Evolutionary conservation across 30 jellyfish, hydroid and myxozoan species (phyloP).

Genomic region (Aurelia coerulea): DNA sequence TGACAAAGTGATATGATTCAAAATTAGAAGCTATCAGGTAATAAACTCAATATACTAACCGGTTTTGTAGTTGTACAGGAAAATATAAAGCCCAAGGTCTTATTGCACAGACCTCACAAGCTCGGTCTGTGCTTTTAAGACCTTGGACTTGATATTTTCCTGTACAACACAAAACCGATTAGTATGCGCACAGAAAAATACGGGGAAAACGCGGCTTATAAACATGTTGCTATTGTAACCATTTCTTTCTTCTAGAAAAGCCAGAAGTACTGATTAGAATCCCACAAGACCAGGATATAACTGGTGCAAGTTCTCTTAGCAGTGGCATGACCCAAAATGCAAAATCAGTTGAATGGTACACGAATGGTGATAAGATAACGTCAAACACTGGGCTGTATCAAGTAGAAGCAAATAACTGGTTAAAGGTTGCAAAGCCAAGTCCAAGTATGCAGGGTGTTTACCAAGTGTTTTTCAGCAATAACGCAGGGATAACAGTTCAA

Average conservation of each 20-base stretch:
- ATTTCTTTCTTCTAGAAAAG: constrained; percentile 16
- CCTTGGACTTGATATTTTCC: too few species aligned
- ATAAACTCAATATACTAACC: too few species aligned
- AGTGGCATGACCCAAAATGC: constrained; percentile 10
- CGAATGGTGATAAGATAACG: constrained; percentile 53
- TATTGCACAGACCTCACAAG: too few species aligned
- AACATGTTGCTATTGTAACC: too few species aligned
- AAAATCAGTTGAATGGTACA: constrained; percentile 45
- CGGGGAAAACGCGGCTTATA: too few species aligned
- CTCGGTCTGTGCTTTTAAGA: too few species aligned
- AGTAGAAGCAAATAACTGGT: not conserved
- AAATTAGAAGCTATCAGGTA: too few species aligned
- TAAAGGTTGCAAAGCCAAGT: constrained; percentile 24
- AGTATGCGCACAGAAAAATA: too few species aligned
- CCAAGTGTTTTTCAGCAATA: constrained; percentile 47
- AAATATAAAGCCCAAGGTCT: too few species aligned
- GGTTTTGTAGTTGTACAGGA: too few species aligned
- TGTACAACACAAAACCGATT: too few species aligned
- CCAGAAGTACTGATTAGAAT: constrained; percentile 26
- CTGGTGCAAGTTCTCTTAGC: not conserved
- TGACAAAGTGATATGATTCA: too few species aligned
- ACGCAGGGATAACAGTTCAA: constrained; percentile 26
- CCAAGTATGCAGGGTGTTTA: constrained; percentile 47
- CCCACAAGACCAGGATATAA: constrained; percentile 1
- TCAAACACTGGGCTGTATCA: constrained; percentile 10